These are phyloP conservation scores for Rhagoletis pomonella DNA, from an alignment of 1,140 invertebrate species.

Conservation along the genomic window DNA sequence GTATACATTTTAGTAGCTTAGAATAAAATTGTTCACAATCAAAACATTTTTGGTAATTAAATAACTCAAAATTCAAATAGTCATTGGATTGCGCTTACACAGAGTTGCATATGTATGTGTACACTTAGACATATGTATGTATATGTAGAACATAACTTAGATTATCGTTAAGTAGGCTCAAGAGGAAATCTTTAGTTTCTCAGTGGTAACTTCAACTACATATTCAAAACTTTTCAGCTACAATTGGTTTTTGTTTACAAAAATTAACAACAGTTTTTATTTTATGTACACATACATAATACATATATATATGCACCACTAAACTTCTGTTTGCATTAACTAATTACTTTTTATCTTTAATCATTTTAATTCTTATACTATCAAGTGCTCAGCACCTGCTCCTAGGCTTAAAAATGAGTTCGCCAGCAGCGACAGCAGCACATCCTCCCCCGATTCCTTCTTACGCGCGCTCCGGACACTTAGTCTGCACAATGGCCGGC, in stretches of 20 bases:
- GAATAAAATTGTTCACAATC: too few relatives aligned
- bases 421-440: neutral
- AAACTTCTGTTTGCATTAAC: conserved; percentile 24
- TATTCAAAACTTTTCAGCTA: neutral
- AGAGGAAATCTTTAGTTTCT: too few relatives aligned
- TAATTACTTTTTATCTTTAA: neutral
- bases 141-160: too few relatives aligned
- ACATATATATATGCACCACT: neutral
- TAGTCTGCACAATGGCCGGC: conserved; percentile 76
- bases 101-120: too few relatives aligned
- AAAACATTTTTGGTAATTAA: too few relatives aligned
- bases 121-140: too few relatives aligned
- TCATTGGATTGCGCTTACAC: too few relatives aligned
- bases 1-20: too few relatives aligned
- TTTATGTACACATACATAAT: neutral
- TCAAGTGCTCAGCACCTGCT: conserved; percentile 27
- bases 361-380: neutral
- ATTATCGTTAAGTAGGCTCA: too few relatives aligned
- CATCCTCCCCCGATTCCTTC: neutral
- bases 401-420: conserved; percentile 24
- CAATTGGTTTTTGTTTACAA: neutral
- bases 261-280: neutral
- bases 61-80: too few relatives aligned
- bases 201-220: too few relatives aligned
- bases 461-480: conserved; percentile 77